Base-by-base conservation (phyloP, 1,140 invertebrate species). In the Dufourea novaeangliae region DNA sequence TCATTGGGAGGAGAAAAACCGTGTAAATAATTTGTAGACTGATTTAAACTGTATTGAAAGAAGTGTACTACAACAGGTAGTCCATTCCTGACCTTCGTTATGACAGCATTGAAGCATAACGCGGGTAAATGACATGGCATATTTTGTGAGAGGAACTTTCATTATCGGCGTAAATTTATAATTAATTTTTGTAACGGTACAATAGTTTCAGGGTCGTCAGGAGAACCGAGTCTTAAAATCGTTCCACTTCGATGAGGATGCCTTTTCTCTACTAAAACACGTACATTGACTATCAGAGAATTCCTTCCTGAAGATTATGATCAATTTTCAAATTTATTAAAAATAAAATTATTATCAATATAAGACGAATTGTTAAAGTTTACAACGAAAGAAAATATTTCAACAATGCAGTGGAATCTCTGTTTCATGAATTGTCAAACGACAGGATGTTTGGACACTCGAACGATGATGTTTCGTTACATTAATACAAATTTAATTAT, bases 121-220 rank as follows among this genome's bases (percentile, higher is more conserved):
- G 71, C 67, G 44, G 66, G 32, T 68, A 70, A 80, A 76, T 85
- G 83, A 85, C 78, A 34, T 12, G 57, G 82, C 82, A 69, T 59
- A 70, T 84, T 29, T 61, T 39, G 29, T 10, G 63, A 73, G 68
- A 72, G 77, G 22, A 64, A 80, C 73, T 67, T 84, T 61, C 62
- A 68, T 83, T 80, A 76, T 83, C 66, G 37, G 39, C 63, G 68
- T 77, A 74, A 71, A 84, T 78, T 84, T 79, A 71, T 84, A 84
- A 82, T 84, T 82, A 85, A 85, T 85, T 84, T 85, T 80, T 46
- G 82, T 78, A 73, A 84, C 78, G 83, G 63, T 80, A 72, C 63
- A 61, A 62, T 84, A 66, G 52, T 27, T 66, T 85, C 83, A 66
- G 64, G 78, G 59, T 59, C 52, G 32, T 52, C 64, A 2, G 4